Percentiles rank a stretch among this genome's conserved stretches.
Conservation (phyloP, 2,888 invertebrate genomes). For the Orchestes rusci region DNA sequence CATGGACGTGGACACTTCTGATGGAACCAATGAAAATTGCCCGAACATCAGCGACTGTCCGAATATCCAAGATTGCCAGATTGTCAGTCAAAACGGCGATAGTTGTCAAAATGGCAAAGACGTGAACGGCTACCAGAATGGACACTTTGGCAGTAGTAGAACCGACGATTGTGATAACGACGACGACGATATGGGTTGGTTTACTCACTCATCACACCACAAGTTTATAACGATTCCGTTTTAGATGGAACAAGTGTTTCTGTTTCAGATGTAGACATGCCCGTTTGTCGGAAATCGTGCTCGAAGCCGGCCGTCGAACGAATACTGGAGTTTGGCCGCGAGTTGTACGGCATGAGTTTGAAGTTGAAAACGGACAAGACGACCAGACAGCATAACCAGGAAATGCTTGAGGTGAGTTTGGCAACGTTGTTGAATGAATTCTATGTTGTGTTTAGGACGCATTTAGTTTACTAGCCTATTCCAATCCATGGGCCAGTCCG, state of each 20-base stretch:
- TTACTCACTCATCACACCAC: neutral
- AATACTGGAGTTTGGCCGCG: constrained; percentile 90
- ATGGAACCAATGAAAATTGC: constrained; percentile 13
- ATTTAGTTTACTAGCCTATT: constrained; percentile 94
- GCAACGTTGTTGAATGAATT: neutral
- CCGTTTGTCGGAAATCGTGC: constrained; percentile 39
- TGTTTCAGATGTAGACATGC: constrained; percentile 47
- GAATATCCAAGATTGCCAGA: constrained; percentile 13
- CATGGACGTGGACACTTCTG: constrained; percentile 40
- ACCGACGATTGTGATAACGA: constrained; percentile 52
- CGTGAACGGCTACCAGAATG: constrained; percentile 54
- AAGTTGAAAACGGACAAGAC: constrained; percentile 73
- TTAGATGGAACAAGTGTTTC: no score
- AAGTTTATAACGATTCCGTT: no score
- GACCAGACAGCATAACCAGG: constrained; percentile 75
- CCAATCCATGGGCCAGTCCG: constrained; percentile 96
- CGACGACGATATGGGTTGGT: constrained; percentile 66
- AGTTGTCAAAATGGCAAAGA: constrained; percentile 18
- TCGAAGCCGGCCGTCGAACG: constrained; percentile 82
- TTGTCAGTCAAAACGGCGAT: neutral
- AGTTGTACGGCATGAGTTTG: constrained; percentile 87
- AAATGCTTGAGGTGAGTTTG: constrained; percentile 75
- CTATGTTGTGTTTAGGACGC: constrained; percentile 65
- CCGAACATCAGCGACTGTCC: constrained; percentile 21
- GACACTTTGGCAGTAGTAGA: constrained; percentile 43